A percentile compares a stretch with the other conserved stretches of the same genome.
Evolutionary conservation across 2,888 invertebrate genomes (phyloP).

Genomic region (Ditula angustiorana): DNA sequence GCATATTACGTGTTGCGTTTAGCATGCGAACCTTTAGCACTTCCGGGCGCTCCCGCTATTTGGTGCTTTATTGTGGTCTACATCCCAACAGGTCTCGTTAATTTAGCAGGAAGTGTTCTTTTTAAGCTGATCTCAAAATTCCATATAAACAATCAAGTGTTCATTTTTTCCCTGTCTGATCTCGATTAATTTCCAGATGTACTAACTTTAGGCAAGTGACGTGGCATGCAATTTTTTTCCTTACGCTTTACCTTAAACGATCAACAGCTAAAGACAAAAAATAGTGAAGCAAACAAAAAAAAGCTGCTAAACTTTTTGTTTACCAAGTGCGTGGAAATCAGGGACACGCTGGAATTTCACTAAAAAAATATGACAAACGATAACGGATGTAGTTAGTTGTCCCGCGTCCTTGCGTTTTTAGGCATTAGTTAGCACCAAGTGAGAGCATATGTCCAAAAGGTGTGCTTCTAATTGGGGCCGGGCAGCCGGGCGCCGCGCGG

Average conservation of each 20-base stretch:
- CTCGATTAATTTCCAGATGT: background rate
- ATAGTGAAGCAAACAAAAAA: slow-evolving; percentile 22
- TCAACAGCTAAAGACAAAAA: slow-evolving; percentile 23
- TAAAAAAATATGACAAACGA: slow-evolving; percentile 69
- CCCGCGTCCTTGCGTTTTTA: slow-evolving; percentile 70
- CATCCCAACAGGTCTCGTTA: slow-evolving; percentile 24
- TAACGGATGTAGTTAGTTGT: slow-evolving; percentile 73
- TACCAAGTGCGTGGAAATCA: slow-evolving; percentile 10
- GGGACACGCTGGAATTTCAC: slow-evolving; percentile 33
- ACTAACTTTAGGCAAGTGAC: background rate
- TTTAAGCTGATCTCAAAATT: background rate
- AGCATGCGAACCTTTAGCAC: background rate
- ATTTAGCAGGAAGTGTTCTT: slow-evolving; percentile 13
- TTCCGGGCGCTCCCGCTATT: slow-evolving; percentile 13
- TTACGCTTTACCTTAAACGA: slow-evolving; percentile 18
- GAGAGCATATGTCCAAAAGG: slow-evolving; percentile 84
- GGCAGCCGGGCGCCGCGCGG: slow-evolving; percentile 69
- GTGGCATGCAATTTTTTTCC: background rate
- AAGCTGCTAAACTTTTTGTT: slow-evolving; percentile 23
- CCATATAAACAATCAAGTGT: background rate
- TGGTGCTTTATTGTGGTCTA: slow-evolving; percentile 20
- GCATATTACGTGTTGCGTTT: too few species aligned
- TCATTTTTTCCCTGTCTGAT: background rate
- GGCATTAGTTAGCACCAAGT: slow-evolving; percentile 75
- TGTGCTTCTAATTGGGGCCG: slow-evolving; percentile 84